A percentile compares a stretch with the other conserved stretches of the same genome.
phyloP scores from a whole-genome alignment of 1,140 invertebrate species.

The Venustaconcha ellipsiformis region DNA sequence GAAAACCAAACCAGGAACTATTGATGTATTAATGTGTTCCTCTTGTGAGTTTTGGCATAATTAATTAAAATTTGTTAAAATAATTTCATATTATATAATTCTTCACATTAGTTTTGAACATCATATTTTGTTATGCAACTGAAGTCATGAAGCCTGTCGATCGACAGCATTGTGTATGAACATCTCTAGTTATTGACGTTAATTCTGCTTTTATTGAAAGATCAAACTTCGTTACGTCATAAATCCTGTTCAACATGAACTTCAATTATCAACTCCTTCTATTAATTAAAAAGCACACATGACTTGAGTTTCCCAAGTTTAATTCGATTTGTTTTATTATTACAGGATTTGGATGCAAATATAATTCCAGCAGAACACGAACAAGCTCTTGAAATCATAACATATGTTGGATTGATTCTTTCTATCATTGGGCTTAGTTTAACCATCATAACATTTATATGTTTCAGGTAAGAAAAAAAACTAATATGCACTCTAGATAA shows the following conservation, averaged over 20 bases:
- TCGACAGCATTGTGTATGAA: background rate
- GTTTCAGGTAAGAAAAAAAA: slow-evolving; percentile 53
- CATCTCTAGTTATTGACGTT: background rate
- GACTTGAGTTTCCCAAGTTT: background rate
- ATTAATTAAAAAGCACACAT: background rate
- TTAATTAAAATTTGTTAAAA: no score
- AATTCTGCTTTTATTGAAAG: background rate
- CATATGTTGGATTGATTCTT: slow-evolving; percentile 56
- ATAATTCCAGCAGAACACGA: slow-evolving; percentile 36
- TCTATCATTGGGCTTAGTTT: slow-evolving; percentile 55
- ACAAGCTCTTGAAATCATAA: slow-evolving; percentile 49
- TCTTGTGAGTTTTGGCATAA: no score
- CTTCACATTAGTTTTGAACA: background rate
- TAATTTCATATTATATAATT: no score
- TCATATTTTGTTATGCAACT: background rate
- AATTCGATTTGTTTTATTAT: background rate
- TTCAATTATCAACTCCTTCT: background rate
- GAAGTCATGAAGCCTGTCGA: background rate
- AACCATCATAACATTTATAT: slow-evolving; percentile 57
- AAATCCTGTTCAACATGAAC: no score
- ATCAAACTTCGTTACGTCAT: no score
- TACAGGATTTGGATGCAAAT: slow-evolving; percentile 43
- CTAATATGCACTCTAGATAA: no score
- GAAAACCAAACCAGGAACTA: no score
- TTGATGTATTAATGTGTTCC: no score